A percentile compares a stretch with the other conserved stretches of the same genome.
These are phyloP conservation scores for Physeter macrocephalus DNA, from an alignment of 2,113 vertebrate species.

Conservation along the genomic window DNA sequence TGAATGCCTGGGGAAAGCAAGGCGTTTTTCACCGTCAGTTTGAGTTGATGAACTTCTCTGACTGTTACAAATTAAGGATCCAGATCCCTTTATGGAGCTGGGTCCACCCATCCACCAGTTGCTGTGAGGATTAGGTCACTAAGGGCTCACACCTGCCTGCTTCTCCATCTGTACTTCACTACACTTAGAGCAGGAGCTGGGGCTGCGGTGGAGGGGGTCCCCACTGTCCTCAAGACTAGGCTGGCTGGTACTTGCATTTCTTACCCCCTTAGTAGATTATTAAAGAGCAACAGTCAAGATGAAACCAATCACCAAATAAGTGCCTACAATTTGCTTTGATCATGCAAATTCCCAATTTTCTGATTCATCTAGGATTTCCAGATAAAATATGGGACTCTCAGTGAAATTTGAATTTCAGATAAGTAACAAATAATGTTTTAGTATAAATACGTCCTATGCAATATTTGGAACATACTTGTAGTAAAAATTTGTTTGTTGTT, in stretches of 20 bases:
- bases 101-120: neutral
- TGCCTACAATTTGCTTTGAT: neutral
- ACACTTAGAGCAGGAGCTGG: neutral
- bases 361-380: neutral
- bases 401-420: neutral
- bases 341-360: neutral
- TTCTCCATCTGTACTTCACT: neutral
- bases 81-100: neutral
- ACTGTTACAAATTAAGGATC: neutral
- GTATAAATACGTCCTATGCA: neutral
- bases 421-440: neutral
- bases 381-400: neutral
- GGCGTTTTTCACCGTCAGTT: neutral
- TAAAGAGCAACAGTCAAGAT: neutral
- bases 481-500: neutral
- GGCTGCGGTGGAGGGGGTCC: fast-evolving
- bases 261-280: neutral
- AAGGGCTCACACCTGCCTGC: neutral
- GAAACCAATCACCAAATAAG: neutral
- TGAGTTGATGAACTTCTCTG: neutral
- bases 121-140: neutral
- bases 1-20: neutral
- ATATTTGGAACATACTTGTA: neutral
- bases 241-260: neutral
- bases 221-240: neutral